These are phyloP conservation scores for Ibycter americanus DNA, from an alignment of 2,797 vertebrate species.

Conservation along the genomic window DNA sequence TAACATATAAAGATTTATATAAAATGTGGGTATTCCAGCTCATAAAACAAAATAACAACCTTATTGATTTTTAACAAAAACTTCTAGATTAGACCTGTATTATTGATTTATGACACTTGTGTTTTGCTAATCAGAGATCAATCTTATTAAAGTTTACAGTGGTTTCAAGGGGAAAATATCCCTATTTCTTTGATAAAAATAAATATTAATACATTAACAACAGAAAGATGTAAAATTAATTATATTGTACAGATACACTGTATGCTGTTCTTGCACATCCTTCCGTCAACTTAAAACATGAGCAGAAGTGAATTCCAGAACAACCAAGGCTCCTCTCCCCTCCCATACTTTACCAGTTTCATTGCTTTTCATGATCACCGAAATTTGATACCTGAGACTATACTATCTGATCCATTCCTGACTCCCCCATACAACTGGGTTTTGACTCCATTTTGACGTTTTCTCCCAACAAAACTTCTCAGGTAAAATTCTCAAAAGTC, in stretches of 20 bases:
- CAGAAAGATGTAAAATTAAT: background rate
- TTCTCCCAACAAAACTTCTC: background rate
- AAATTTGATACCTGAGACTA: background rate
- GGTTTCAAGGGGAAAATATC: background rate
- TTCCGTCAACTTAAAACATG: background rate
- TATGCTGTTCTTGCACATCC: background rate
- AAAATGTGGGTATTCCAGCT: background rate
- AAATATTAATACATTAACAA: background rate
- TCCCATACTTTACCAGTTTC: background rate
- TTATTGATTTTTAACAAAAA: background rate
- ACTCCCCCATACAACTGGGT: rapidly evolving
- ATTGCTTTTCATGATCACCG: background rate
- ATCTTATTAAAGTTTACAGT: background rate
- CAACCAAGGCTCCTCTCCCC: background rate
- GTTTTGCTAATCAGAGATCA: background rate
- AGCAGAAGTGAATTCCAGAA: background rate
- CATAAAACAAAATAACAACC: background rate
- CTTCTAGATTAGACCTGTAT: background rate
- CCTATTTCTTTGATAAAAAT: background rate
- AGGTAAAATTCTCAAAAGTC: background rate
- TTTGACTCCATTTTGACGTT: background rate
- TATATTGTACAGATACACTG: background rate
- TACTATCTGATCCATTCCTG: background rate
- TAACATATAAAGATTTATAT: background rate
- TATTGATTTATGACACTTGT: background rate